Percentiles rank a stretch among this genome's conserved stretches.
These are phyloP conservation scores for Ascaphus truei DNA, from an alignment of 2,113 vertebrate species.

Conservation along the genomic window DNA sequence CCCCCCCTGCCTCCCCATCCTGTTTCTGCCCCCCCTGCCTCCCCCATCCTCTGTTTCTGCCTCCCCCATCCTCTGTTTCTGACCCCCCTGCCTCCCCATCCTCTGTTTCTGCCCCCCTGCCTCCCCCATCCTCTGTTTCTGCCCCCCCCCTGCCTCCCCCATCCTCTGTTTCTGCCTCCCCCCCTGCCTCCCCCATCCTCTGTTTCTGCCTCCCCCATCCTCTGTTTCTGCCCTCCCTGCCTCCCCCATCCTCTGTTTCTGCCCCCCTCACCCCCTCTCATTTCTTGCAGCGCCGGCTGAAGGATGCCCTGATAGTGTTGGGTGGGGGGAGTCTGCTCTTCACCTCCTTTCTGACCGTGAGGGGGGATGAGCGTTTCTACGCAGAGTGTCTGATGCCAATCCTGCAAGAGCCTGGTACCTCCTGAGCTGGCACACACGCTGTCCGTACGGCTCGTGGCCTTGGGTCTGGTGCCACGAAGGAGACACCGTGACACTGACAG, in stretches of 20 bases:
- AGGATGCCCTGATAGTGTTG: slow-evolving; percentile 39
- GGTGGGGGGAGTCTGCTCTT: slow-evolving; percentile 74
- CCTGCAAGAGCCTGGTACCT: slow-evolving; percentile 70
- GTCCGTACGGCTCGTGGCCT: slow-evolving; percentile 61
- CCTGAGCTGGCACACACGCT: slow-evolving; percentile 74
- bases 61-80: too few species aligned
- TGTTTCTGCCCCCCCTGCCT: too few species aligned
- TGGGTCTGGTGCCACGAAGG: slow-evolving; percentile 68
- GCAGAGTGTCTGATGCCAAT: slow-evolving; percentile 74
- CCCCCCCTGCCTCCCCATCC: too few species aligned
- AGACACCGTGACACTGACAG: slow-evolving; percentile 64
- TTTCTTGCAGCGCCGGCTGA: not conserved
- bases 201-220: too few species aligned
- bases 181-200: too few species aligned
- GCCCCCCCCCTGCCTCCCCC: too few species aligned
- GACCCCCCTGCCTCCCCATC: too few species aligned
- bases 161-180: too few species aligned
- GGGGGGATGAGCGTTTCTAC: slow-evolving; percentile 81
- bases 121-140: too few species aligned
- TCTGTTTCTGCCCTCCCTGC: too few species aligned
- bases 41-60: too few species aligned
- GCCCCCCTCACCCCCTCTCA: not conserved
- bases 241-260: not conserved
- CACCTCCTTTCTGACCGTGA: slow-evolving; percentile 67
- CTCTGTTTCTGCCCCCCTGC: too few species aligned